phyloP scores from a whole-genome alignment of 2,888 invertebrate genomes.

The Eupithecia inturbata region DNA sequence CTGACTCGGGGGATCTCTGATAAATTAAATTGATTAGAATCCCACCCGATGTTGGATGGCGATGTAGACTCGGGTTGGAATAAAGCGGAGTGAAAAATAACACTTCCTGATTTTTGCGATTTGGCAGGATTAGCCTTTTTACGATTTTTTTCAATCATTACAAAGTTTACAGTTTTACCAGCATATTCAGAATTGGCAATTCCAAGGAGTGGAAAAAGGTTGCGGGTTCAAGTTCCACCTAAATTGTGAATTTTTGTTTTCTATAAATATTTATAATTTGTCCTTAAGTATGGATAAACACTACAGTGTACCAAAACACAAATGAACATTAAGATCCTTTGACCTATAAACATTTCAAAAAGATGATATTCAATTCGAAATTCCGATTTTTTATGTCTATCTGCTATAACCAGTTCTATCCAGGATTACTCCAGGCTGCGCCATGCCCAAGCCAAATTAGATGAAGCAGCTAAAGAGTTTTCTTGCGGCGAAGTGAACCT shows the following conservation, averaged over 20 bases:
- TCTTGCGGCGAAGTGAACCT: neutral
- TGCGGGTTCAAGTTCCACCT: neutral
- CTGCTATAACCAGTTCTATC: neutral
- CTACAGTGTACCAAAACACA: no score
- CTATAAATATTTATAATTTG: neutral
- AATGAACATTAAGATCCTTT: no score
- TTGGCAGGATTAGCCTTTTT: conserved; percentile 45
- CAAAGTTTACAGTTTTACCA: neutral
- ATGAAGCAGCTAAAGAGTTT: neutral
- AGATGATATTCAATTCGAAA: neutral
- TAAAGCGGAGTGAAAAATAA: conserved; percentile 80
- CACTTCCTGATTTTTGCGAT: conserved; percentile 64
- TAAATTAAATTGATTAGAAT: conserved; percentile 85
- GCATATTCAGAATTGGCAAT: neutral
- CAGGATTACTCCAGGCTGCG: neutral
- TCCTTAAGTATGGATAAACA: no score
- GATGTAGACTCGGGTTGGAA: conserved; percentile 78
- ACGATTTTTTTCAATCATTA: neutral
- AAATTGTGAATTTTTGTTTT: neutral
- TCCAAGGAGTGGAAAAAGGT: no score
- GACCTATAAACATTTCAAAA: neutral
- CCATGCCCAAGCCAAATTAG: neutral
- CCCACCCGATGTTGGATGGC: conserved; percentile 77
- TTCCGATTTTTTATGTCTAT: neutral
- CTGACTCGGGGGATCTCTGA: conserved; percentile 82